Conservation (phyloP, 2,797 vertebrate genomes). For the Rhadinocentrus ornatus region DNA sequence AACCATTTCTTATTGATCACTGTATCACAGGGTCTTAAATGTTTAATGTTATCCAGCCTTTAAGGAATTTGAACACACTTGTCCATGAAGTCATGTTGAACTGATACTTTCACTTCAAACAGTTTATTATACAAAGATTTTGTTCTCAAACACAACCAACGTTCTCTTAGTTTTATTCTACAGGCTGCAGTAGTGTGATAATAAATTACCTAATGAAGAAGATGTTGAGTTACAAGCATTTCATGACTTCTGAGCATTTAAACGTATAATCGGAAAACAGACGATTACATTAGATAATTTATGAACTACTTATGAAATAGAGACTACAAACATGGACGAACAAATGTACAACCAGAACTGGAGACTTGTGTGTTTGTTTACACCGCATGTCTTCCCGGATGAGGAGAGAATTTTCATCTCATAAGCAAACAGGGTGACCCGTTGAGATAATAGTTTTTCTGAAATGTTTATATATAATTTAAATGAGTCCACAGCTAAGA, state of each 20-base stretch:
- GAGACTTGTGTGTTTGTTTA: background rate
- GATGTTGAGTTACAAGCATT: background rate
- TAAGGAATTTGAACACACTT: constrained; percentile 13
- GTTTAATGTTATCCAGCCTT: background rate
- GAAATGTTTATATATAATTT: background rate
- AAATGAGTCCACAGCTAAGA: background rate
- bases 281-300: background rate
- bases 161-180: too few species aligned
- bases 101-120: background rate
- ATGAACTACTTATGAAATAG: background rate
- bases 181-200: background rate
- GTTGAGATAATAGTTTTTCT: background rate
- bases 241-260: background rate
- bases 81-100: constrained; percentile 12
- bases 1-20: background rate
- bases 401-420: background rate
- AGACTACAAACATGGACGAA: too few species aligned
- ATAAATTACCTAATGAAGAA: background rate
- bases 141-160: background rate
- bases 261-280: background rate
- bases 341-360: background rate
- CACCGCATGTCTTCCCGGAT: background rate
- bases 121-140: background rate
- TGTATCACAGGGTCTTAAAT: background rate
- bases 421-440: background rate